A percentile compares a stretch with the other conserved stretches of the same genome.
Conservation (phyloP, 1,140 invertebrate species). For the Drosophila rufa region DNA sequence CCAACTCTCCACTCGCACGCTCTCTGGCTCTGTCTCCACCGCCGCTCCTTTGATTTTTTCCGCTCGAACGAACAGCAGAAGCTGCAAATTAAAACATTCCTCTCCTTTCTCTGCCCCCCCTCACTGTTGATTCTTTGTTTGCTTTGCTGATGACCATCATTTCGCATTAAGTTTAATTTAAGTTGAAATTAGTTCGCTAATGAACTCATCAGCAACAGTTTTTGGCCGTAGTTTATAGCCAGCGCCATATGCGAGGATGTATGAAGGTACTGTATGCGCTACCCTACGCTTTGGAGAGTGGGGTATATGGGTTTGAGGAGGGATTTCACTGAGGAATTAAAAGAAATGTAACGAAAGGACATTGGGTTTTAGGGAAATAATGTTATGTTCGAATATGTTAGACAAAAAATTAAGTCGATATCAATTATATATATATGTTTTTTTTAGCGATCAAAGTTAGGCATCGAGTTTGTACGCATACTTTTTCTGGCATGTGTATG, state of each 20-base stretch:
- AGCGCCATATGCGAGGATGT: constrained; percentile 21
- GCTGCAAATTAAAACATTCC: constrained; percentile 84
- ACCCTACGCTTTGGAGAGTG: background rate
- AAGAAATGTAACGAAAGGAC: background rate
- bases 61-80: constrained; percentile 75
- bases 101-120: constrained; percentile 36
- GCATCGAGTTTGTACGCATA: too few relatives aligned
- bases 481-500: too few relatives aligned
- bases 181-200: constrained; percentile 84
- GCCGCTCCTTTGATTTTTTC: constrained; percentile 78
- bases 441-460: too few relatives aligned
- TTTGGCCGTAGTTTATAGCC: constrained; percentile 52
- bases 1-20: constrained; percentile 12
- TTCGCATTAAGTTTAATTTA: constrained; percentile 85
- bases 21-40: background rate
- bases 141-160: constrained; percentile 83
- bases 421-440: too few relatives aligned
- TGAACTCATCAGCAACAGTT: constrained; percentile 79
- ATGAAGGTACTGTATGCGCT: constrained; percentile 2
- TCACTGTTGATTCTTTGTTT: constrained; percentile 74
- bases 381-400: too few relatives aligned
- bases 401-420: too few relatives aligned
- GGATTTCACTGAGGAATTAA: background rate
- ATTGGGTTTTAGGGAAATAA: too few relatives aligned
- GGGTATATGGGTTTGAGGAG: constrained; percentile 9